Conservation (phyloP, 2,797 vertebrate genomes). For the Microtus obscurus region DNA sequence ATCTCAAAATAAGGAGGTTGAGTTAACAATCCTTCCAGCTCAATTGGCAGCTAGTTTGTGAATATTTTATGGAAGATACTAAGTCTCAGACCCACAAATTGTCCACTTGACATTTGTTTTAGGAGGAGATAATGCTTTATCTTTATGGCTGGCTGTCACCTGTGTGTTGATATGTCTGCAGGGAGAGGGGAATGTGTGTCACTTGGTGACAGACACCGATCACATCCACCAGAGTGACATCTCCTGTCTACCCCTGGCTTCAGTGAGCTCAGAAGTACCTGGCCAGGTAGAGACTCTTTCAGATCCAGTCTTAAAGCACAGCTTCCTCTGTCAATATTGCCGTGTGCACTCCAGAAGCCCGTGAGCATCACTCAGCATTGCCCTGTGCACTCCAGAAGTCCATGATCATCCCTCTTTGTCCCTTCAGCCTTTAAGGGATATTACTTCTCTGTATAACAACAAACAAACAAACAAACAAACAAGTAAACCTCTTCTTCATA, state of each 20-base stretch:
- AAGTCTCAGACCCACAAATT: conserved; percentile 32
- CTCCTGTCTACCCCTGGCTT: neutral
- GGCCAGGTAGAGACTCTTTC: neutral
- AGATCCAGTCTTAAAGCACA: neutral
- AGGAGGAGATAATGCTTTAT: conserved; percentile 35
- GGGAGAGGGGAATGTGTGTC: conserved; percentile 23
- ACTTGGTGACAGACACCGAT: conserved; percentile 11
- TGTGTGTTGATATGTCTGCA: neutral
- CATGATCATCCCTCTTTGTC: neutral
- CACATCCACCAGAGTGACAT: neutral
- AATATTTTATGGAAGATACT: conserved; percentile 36
- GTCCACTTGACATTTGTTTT: conserved; percentile 39
- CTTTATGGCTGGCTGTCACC: conserved; percentile 46
- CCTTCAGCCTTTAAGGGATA: neutral
- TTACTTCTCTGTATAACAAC: neutral
- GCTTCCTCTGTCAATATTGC: neutral
- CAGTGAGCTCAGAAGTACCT: neutral
- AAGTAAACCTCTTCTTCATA: neutral
- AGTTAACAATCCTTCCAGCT: conserved; percentile 28
- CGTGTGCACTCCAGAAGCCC: neutral
- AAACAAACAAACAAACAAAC: conserved; percentile 5
- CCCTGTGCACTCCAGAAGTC: neutral
- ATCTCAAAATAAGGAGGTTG: neutral
- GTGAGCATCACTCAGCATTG: neutral
- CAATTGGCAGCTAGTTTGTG: conserved; percentile 39